Conservation (phyloP, 2,888 invertebrate species). For the Dasypolia templi region DNA sequence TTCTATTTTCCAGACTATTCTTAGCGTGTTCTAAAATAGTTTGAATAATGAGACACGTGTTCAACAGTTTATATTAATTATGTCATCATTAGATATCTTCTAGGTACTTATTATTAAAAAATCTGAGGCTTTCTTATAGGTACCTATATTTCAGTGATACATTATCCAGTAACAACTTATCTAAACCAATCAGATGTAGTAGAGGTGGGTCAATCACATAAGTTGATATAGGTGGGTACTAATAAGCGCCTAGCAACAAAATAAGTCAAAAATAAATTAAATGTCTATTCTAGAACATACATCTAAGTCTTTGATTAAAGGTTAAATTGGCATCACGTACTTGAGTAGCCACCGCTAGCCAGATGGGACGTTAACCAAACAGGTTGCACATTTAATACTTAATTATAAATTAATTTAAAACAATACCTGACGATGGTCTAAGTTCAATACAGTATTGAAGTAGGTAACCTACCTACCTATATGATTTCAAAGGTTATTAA, state of each 20-base stretch:
- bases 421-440: background rate
- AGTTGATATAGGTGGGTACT: background rate
- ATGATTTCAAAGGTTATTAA: conserved; percentile 3
- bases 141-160: background rate
- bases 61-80: conserved; percentile 13
- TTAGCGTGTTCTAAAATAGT: conserved; percentile 17
- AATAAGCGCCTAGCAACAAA: background rate
- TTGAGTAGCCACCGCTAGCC: conserved; percentile 5
- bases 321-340: conserved; percentile 51
- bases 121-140: background rate
- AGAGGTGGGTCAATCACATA: background rate
- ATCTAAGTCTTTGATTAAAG: conserved; percentile 41
- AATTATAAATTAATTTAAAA: conserved; percentile 3
- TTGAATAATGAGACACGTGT: conserved; percentile 13
- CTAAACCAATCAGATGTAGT: background rate
- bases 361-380: conserved; percentile 20
- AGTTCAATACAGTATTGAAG: background rate
- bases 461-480: background rate
- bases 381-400: conserved; percentile 27
- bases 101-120: background rate
- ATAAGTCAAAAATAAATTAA: background rate
- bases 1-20: conserved; percentile 33
- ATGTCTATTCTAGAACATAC: conserved; percentile 6
- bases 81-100: conserved; percentile 1
- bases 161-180: background rate